Percentiles rank a stretch among this genome's conserved stretches.
Evolutionary conservation across 2,113 vertebrate genomes (phyloP).

Genomic region (Apodemus speciosus): DNA sequence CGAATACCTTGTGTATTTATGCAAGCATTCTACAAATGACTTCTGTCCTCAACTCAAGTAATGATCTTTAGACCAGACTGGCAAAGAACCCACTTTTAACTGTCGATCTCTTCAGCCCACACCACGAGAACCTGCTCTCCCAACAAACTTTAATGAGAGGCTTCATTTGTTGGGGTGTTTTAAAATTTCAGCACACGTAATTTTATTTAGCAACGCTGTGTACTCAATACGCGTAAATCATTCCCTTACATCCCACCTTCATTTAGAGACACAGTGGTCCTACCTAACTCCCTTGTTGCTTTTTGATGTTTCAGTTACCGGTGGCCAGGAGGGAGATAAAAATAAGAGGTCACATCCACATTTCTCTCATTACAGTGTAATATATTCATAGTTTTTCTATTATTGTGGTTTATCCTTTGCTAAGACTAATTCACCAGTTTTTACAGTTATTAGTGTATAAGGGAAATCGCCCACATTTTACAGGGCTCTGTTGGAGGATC

Average conservation of each 20-base stretch:
- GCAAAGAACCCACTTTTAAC: not conserved
- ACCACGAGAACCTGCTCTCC: no score
- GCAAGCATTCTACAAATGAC: not conserved
- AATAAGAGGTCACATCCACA: not conserved
- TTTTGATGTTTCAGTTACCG: not conserved
- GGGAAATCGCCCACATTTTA: not conserved
- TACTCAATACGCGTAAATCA: not conserved
- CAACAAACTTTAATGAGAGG: not conserved
- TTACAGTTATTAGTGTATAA: no score
- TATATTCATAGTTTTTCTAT: not conserved
- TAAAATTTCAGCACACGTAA: constrained; percentile 8
- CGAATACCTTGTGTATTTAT: not conserved
- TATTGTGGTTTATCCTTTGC: not conserved
- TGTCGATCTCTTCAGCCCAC: not conserved
- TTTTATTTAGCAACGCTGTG: not conserved
- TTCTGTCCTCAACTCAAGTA: not conserved
- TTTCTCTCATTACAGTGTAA: not conserved
- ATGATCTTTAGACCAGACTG: not conserved
- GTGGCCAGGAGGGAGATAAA: not conserved
- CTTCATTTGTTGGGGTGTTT: constrained; percentile 1
- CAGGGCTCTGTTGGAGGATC: not conserved
- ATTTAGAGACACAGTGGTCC: not conserved
- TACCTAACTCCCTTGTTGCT: not conserved
- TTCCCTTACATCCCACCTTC: not conserved
- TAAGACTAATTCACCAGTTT: not conserved